phyloP scores from a whole-genome alignment of 2,888 invertebrate genomes.

The Chaetoderma sp. region DNA sequence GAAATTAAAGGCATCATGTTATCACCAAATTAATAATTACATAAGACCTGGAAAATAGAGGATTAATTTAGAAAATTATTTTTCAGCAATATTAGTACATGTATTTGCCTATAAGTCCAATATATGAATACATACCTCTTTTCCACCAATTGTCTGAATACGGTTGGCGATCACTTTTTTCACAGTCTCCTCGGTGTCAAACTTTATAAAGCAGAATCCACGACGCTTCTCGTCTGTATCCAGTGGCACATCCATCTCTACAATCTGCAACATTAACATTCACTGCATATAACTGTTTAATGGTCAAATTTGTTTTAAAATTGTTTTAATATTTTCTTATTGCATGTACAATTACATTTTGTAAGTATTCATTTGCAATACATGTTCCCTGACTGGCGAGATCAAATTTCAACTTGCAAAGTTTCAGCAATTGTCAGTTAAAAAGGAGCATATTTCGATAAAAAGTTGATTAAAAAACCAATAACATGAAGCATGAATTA shows the following conservation, averaged over 20 bases:
- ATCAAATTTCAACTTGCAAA: neutral
- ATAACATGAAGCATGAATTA: no score
- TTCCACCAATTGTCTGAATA: conserved; percentile 76
- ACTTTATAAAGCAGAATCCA: conserved; percentile 97
- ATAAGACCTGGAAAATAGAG: no score
- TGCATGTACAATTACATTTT: neutral
- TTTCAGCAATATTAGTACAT: no score
- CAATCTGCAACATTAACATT: conserved; percentile 82
- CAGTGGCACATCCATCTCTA: conserved; percentile 96
- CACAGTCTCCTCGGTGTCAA: conserved; percentile 94
- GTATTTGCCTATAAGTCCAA: no score
- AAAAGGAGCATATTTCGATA: no score
- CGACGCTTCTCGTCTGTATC: conserved; percentile 97
- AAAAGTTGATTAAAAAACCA: no score
- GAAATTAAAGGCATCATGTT: no score
- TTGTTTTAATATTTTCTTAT: neutral
- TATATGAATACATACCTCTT: conserved; percentile 87
- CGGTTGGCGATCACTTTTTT: conserved; percentile 75
- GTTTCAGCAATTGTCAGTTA: neutral
- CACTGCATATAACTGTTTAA: conserved; percentile 19
- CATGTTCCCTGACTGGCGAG: no score
- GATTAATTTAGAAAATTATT: no score
- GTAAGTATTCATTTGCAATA: no score
- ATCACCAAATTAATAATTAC: no score
- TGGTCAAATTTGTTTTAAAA: no score